Evolutionary conservation across 2,113 vertebrate species (phyloP).

Genomic region (Gadus macrocephalus): DNA sequence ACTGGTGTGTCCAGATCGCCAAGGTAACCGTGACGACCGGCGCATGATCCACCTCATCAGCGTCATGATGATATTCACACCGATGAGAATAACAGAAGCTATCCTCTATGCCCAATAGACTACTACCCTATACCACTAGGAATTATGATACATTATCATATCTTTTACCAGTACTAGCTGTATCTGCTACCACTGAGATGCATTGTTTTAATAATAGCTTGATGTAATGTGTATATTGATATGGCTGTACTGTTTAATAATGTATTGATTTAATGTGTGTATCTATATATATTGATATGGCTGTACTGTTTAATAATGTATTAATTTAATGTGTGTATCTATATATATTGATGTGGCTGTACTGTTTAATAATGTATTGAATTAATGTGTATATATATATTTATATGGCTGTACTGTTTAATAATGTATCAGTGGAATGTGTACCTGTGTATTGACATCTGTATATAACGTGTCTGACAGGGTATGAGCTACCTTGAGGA

Average conservation of each 20-base stretch:
- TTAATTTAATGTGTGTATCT: no score
- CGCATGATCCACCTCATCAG: no score
- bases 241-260: neutral
- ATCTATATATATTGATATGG: neutral
- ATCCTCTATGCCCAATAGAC: no score
- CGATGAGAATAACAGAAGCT: no score
- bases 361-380: neutral
- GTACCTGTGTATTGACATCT: slow-evolving; percentile 5
- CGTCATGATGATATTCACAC: no score
- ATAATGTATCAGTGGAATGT: neutral
- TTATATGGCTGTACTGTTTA: neutral
- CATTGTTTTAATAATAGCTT: neutral
- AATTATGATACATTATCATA: no score
- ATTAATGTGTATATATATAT: slow-evolving; percentile 1
- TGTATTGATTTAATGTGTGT: neutral
- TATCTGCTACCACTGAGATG: no score
- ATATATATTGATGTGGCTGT: neutral
- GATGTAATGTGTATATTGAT: slow-evolving; percentile 3
- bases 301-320: no score
- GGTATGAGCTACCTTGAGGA: slow-evolving; percentile 97
- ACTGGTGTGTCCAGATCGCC: slow-evolving; percentile 98
- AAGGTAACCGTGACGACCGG: slow-evolving; percentile 72
- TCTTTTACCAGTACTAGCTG: no score
- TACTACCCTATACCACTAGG: no score
- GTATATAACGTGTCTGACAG: slow-evolving; percentile 55